A percentile compares a stretch with the other conserved stretches of the same genome.
These are phyloP conservation scores for Rhabdomys pumilio DNA, from an alignment of 2,797 vertebrate species.

Conservation along the genomic window DNA sequence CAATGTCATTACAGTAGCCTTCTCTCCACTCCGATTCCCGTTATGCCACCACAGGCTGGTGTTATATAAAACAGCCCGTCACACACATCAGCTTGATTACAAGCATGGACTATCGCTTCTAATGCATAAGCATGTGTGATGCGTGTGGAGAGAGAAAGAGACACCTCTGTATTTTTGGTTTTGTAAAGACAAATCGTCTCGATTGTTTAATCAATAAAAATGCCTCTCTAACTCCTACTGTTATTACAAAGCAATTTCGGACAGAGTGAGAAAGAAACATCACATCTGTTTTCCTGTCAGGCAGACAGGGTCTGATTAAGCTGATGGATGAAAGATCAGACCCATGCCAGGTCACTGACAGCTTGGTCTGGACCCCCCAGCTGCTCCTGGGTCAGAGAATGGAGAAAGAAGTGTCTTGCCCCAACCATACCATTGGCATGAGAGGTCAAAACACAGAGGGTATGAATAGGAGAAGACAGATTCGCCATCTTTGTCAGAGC, in stretches of 20 bases:
- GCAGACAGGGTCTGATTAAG: constrained; percentile 74
- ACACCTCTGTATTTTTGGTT: constrained; percentile 88
- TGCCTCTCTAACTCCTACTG: constrained; percentile 88
- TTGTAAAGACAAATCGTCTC: constrained; percentile 89
- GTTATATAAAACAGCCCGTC: constrained; percentile 76
- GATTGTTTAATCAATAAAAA: constrained; percentile 92
- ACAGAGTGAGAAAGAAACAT: constrained; percentile 82
- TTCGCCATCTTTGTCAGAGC: no score
- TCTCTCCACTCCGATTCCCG: constrained; percentile 64
- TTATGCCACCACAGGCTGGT: constrained; percentile 69
- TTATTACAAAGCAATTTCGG: constrained; percentile 89
- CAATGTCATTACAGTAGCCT: constrained; percentile 69
- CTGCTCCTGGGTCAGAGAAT: not conserved
- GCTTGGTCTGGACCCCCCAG: not conserved
- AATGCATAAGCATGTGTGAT: constrained; percentile 85
- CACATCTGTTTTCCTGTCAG: constrained; percentile 86
- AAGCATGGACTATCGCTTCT: constrained; percentile 74
- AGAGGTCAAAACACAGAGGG: not conserved
- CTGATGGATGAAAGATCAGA: constrained; percentile 66
- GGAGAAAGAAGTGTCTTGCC: not conserved
- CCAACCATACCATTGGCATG: not conserved
- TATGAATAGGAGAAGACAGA: not conserved
- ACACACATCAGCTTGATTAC: constrained; percentile 84
- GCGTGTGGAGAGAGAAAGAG: constrained; percentile 82
- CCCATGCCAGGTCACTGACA: not conserved